A percentile compares a stretch with the other conserved stretches of the same genome.
phyloP scores from a whole-genome alignment of 2,797 vertebrate genomes.

The Tokudaia tokunoshimensis region DNA sequence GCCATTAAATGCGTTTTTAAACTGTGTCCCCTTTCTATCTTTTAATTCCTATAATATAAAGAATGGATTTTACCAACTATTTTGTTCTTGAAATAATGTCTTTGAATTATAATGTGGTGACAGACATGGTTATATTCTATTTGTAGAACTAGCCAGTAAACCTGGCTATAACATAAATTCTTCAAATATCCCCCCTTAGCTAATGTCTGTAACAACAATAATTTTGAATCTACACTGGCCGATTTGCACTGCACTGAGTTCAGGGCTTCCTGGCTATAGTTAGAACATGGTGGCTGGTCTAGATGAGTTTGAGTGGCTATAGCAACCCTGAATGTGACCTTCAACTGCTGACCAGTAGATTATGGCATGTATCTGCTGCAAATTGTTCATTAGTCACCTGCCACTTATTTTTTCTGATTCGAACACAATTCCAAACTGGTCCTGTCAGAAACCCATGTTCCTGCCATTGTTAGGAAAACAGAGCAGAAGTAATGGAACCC shows the following conservation, averaged over 20 bases:
- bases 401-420: constrained; percentile 83
- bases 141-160: constrained; percentile 79
- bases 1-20: neutral
- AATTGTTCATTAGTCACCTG: constrained; percentile 82
- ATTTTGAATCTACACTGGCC: constrained; percentile 86
- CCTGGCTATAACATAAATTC: constrained; percentile 76
- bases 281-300: constrained; percentile 83
- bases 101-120: constrained; percentile 52
- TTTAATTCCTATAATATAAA: neutral
- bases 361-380: constrained; percentile 79
- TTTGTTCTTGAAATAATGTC: neutral
- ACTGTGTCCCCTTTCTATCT: neutral
- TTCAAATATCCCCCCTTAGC: constrained; percentile 83
- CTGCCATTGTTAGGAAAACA: constrained; percentile 69
- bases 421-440: constrained; percentile 68
- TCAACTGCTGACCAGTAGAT: constrained; percentile 80
- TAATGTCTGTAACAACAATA: constrained; percentile 83
- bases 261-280: constrained; percentile 85
- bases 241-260: constrained; percentile 86
- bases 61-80: neutral
- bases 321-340: constrained; percentile 85
- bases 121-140: constrained; percentile 72
- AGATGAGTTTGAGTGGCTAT: constrained; percentile 84
- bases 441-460: constrained; percentile 75
- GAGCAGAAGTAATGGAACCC: constrained; percentile 43